Conservation (phyloP, 1,140 invertebrate genomes). For the Eumaeus atala region DNA sequence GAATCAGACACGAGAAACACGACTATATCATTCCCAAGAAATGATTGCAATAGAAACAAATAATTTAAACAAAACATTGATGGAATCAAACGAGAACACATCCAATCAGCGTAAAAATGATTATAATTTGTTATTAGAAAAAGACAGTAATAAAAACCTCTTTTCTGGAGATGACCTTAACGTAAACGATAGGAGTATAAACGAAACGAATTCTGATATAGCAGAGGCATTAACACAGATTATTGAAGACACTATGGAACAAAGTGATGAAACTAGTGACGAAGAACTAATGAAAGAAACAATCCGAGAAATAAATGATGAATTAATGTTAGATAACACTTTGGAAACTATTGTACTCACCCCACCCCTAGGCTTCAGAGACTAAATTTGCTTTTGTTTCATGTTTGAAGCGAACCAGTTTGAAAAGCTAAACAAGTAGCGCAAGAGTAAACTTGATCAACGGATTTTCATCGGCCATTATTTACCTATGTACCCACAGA, state of each 20-base stretch:
- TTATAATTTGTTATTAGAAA: neutral
- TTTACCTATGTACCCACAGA: no score
- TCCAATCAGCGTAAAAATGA: neutral
- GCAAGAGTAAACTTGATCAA: no score
- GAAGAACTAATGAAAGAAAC: slow-evolving; percentile 50
- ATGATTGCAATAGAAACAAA: no score
- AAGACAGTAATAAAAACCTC: neutral
- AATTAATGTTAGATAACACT: slow-evolving; percentile 20
- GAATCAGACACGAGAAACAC: neutral
- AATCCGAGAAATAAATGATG: slow-evolving; percentile 44
- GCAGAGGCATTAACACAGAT: slow-evolving; percentile 48
- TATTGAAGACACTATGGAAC: slow-evolving; percentile 26
- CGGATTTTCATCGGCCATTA: no score
- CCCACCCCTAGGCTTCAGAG: slow-evolving; percentile 46
- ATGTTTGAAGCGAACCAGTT: no score
- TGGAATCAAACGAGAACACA: neutral
- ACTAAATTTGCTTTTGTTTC: slow-evolving; percentile 13
- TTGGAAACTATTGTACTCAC: slow-evolving; percentile 44
- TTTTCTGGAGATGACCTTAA: neutral
- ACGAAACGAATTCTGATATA: slow-evolving; percentile 31
- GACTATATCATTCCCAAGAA: no score
- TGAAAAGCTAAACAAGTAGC: no score
- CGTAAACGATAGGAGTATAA: slow-evolving; percentile 5
- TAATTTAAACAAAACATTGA: no score
- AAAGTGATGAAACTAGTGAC: slow-evolving; percentile 27